phyloP scores from a whole-genome alignment of 1,140 invertebrate genomes.

The Adelges cooleyi region DNA sequence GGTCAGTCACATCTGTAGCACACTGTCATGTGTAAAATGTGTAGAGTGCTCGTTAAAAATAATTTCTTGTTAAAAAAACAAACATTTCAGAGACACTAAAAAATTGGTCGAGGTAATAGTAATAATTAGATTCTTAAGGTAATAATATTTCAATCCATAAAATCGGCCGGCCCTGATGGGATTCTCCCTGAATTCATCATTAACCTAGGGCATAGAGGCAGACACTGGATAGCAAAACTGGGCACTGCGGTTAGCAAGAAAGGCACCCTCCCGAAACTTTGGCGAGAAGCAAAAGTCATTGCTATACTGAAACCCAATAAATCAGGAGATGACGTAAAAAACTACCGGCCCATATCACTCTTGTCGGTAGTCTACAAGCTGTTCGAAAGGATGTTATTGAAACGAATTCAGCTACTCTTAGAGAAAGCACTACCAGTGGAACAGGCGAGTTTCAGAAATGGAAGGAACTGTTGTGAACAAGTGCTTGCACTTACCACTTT shows the following conservation, averaged over 20 bases:
- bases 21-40: too few species aligned
- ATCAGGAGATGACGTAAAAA: slow-evolving; percentile 7
- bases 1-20: too few species aligned
- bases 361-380: slow-evolving; percentile 26
- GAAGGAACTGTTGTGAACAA: slow-evolving; percentile 8
- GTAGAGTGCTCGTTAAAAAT: too few species aligned
- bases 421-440: background rate
- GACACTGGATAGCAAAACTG: background rate
- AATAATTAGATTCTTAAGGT: too few species aligned
- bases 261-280: slow-evolving; percentile 22
- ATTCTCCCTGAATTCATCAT: slow-evolving; percentile 3
- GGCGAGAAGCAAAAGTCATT: slow-evolving; percentile 25
- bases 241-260: background rate
- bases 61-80: too few species aligned
- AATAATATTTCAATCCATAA: too few species aligned
- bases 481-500: slow-evolving; percentile 28
- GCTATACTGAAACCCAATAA: slow-evolving; percentile 27
- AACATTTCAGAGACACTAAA: too few species aligned
- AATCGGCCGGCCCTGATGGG: background rate
- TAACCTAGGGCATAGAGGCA: background rate
- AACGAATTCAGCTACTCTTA: slow-evolving; percentile 8
- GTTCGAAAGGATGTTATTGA: slow-evolving; percentile 22
- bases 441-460: slow-evolving; percentile 19
- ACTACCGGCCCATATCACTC: slow-evolving; percentile 27
- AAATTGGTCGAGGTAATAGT: too few species aligned